Evolutionary conservation across 2,797 vertebrate species (phyloP).

Genomic region (Bradypus variegatus): DNA sequence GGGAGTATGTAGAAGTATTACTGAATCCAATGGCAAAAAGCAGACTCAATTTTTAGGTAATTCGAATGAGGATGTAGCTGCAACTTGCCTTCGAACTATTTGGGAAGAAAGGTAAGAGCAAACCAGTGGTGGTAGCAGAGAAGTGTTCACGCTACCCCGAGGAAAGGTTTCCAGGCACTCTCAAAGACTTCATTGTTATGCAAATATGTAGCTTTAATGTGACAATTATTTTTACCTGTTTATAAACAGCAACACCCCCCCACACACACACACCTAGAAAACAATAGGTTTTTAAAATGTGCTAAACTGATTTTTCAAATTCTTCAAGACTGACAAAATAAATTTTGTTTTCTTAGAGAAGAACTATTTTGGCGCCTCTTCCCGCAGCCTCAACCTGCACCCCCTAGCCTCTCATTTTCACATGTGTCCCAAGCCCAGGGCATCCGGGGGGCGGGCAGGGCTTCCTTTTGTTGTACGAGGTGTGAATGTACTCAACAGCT

Average conservation of each 20-base stretch:
- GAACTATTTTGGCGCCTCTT: neutral
- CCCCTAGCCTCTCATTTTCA: neutral
- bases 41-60: neutral
- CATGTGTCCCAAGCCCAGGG: no score
- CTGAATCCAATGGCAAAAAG: neutral
- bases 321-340: neutral
- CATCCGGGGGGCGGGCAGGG: no score
- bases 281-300: neutral
- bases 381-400: neutral
- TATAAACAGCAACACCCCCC: neutral
- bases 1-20: neutral
- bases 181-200: neutral
- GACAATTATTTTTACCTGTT: neutral
- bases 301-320: neutral
- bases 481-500: neutral
- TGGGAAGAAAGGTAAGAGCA: no score
- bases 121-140: no score
- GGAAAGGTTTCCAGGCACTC: neutral
- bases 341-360: neutral
- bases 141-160: neutral
- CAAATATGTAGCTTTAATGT: neutral
- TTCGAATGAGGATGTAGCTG: rapidly evolving
- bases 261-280: neutral
- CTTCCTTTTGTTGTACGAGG: neutral
- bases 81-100: rapidly evolving